A percentile compares a stretch with the other conserved stretches of the same genome.
These are phyloP conservation scores for Harpalus rufipes DNA, from an alignment of 2,888 invertebrate species.

Conservation along the genomic window DNA sequence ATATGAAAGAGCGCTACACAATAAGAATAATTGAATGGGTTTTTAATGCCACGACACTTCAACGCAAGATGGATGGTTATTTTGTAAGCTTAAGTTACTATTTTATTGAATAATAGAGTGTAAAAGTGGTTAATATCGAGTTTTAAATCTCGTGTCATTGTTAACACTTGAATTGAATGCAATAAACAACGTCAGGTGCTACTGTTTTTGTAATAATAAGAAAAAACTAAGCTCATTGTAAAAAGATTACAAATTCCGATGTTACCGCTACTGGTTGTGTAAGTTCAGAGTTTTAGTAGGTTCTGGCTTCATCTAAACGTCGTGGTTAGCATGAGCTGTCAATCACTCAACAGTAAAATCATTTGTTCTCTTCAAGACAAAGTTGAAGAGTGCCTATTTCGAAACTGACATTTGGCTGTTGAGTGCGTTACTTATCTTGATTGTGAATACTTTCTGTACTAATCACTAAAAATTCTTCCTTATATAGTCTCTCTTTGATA, in stretches of 20 bases:
- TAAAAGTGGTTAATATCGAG: conserved; percentile 31
- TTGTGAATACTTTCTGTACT: conserved; percentile 54
- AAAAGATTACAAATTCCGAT: conserved; percentile 34
- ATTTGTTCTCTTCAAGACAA: conserved; percentile 44
- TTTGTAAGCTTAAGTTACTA: conserved; percentile 11
- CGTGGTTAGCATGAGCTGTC: conserved; percentile 47
- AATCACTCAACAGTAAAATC: conserved; percentile 55
- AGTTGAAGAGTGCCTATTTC: conserved; percentile 42
- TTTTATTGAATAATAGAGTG: conserved; percentile 22
- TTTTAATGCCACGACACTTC: conserved; percentile 31
- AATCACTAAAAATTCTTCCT: conserved; percentile 32
- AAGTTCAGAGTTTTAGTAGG: conserved; percentile 7
- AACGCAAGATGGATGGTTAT: conserved; percentile 37
- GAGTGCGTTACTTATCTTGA: conserved; percentile 61
- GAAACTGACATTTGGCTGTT: conserved; percentile 56
- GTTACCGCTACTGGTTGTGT: conserved; percentile 20
- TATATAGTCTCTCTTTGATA: conserved; percentile 11
- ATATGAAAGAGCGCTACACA: conserved; percentile 12
- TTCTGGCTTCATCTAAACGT: conserved; percentile 24
- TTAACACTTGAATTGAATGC: conserved; percentile 22
- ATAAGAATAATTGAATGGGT: conserved; percentile 33
- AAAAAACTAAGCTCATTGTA: conserved; percentile 28
- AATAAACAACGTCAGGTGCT: conserved; percentile 28
- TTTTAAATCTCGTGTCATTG: conserved; percentile 25
- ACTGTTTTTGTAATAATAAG: conserved; percentile 35